Percentiles rank a stretch among this genome's conserved stretches.
Conservation (phyloP, 2,113 vertebrate genomes). For the Takifugu flavidus region DNA sequence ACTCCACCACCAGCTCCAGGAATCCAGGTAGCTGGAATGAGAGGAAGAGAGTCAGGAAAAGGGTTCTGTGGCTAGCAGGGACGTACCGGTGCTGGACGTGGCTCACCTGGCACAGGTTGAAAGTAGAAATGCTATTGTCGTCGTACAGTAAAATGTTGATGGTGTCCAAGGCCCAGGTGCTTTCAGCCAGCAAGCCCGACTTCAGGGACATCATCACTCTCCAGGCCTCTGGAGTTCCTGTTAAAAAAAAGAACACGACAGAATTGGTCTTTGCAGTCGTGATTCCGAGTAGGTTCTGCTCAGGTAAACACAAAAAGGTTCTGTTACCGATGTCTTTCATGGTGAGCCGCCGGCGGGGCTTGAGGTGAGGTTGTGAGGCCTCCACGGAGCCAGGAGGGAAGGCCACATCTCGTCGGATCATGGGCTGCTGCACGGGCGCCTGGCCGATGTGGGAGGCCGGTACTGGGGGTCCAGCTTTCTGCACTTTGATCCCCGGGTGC, state of each 20-base stretch:
- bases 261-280: not conserved
- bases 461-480: slow-evolving; percentile 93
- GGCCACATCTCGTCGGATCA: slow-evolving; percentile 90
- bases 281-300: too few relatives aligned
- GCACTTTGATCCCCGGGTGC: slow-evolving; percentile 94
- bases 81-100: not conserved
- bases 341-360: slow-evolving; percentile 88
- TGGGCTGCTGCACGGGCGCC: slow-evolving; percentile 86
- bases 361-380: slow-evolving; percentile 89
- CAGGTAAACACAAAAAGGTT: not conserved
- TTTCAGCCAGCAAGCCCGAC: slow-evolving; percentile 95
- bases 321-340: slow-evolving; percentile 92
- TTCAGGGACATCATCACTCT: slow-evolving; percentile 99
- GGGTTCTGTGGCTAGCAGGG: too few relatives aligned
- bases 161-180: slow-evolving; percentile 98
- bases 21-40: slow-evolving; percentile 87
- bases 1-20: slow-evolving; percentile 95
- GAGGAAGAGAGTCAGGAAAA: not conserved
- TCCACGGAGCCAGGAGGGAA: slow-evolving; percentile 95
- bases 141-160: slow-evolving; percentile 98
- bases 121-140: slow-evolving; percentile 96
- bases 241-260: slow-evolving; percentile 1
- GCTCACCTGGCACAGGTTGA: slow-evolving; percentile 93
- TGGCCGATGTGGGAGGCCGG: slow-evolving; percentile 91
- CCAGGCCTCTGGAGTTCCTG: slow-evolving; percentile 98